These are phyloP conservation scores for Heliangelus exortis DNA, from an alignment of 2,797 vertebrate species.

Conservation along the genomic window DNA sequence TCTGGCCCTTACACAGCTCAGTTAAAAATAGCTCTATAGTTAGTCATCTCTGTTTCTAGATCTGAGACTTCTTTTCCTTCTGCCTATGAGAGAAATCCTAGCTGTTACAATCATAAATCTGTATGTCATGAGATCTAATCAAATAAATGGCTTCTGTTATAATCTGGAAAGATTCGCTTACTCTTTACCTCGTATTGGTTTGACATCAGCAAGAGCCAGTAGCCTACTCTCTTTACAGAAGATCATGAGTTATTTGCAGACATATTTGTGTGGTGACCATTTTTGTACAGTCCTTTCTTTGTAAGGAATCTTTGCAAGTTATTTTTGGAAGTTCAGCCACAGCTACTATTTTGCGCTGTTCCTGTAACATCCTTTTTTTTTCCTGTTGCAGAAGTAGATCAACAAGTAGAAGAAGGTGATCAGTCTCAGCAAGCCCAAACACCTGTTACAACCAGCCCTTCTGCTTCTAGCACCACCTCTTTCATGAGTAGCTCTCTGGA, in stretches of 20 bases:
- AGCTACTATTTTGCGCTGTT: not conserved
- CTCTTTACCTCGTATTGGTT: fast-evolving
- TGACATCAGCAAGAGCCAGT: not conserved
- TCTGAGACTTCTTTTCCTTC: not conserved
- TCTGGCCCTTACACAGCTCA: not conserved
- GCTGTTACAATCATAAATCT: not conserved
- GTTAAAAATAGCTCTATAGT: not conserved
- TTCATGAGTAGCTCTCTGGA: conserved; percentile 99
- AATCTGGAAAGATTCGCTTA: not conserved
- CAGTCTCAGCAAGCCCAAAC: conserved; percentile 91
- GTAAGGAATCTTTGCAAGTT: not conserved
- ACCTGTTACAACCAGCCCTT: conserved; percentile 96
- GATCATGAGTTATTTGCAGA: not conserved
- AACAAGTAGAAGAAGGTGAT: conserved; percentile 88
- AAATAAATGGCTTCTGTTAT: not conserved
- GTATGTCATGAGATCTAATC: not conserved
- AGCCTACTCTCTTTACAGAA: not conserved
- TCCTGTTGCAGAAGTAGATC: conserved; percentile 80
- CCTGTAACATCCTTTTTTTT: not conserved
- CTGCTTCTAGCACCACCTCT: conserved; percentile 97
- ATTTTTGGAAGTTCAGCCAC: not conserved
- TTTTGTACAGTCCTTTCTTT: not conserved
- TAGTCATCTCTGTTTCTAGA: not conserved
- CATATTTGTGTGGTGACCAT: not conserved
- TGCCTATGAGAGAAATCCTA: not conserved